phyloP scores from a whole-genome alignment of 1,140 invertebrate species.

The Odontomachus brunneus region DNA sequence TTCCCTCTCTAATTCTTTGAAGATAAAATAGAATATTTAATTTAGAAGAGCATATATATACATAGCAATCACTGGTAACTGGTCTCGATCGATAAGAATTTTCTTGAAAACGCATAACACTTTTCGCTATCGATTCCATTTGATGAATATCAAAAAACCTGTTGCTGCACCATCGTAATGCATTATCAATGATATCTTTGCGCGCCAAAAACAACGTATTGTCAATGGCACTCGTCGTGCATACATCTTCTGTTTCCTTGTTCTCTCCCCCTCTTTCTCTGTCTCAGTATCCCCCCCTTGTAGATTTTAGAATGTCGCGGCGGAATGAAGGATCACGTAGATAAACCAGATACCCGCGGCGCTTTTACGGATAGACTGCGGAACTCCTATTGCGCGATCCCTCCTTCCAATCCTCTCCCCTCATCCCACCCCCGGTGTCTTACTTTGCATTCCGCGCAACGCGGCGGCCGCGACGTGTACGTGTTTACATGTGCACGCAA shows the following conservation, averaged over 20 bases:
- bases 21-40: too few relatives aligned
- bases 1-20: too few relatives aligned
- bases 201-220: conserved; percentile 39
- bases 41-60: too few relatives aligned
- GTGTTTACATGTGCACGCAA: conserved; percentile 56
- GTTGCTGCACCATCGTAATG: background rate
- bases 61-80: too few relatives aligned
- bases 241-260: background rate
- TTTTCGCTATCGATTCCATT: too few relatives aligned
- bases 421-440: conserved; percentile 4
- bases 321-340: conserved; percentile 38
- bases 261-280: background rate
- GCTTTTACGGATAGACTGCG: conserved; percentile 14
- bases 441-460: conserved; percentile 66
- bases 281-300: background rate
- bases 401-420: background rate
- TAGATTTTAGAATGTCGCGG: conserved; percentile 30
- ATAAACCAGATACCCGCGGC: background rate
- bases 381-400: conserved; percentile 5
- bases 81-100: too few relatives aligned
- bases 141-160: too few relatives aligned
- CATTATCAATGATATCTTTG: conserved; percentile 48
- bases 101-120: too few relatives aligned
- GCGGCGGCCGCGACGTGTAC: conserved; percentile 39
- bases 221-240: background rate